Percentiles rank a stretch among this genome's conserved stretches.
These are phyloP conservation scores for Leptura quadrifasciata DNA, from an alignment of 2,888 invertebrate species.

Conservation along the genomic window DNA sequence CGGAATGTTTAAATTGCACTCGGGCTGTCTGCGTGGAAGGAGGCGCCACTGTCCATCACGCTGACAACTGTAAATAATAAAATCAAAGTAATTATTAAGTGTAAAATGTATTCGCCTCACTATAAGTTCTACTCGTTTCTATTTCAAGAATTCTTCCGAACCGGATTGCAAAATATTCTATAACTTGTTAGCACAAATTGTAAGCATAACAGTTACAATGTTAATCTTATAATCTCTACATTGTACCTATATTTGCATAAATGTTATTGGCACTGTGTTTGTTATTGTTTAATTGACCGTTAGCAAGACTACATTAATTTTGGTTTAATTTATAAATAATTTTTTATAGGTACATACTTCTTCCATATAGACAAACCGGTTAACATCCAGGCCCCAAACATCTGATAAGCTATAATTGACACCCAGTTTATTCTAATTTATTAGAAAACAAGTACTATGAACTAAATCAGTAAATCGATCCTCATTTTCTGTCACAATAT, in stretches of 20 bases:
- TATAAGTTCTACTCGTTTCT: no score
- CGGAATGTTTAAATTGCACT: no score
- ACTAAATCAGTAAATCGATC: constrained; percentile 23
- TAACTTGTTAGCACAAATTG: no score
- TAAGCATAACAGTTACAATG: no score
- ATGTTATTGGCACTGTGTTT: not conserved
- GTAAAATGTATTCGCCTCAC: no score
- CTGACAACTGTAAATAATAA: no score
- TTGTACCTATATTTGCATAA: not conserved
- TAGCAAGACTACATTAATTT: not conserved
- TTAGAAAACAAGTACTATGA: constrained; percentile 27
- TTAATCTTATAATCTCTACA: not conserved
- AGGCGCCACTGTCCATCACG: no score
- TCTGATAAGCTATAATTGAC: constrained; percentile 31
- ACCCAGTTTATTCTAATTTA: constrained; percentile 26
- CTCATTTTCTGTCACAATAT: constrained; percentile 25
- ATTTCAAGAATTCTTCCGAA: no score
- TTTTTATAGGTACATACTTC: not conserved
- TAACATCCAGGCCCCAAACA: not conserved
- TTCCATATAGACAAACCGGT: not conserved
- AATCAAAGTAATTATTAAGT: no score
- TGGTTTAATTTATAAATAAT: not conserved
- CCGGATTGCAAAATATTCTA: no score
- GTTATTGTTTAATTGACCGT: not conserved
- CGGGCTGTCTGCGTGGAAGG: no score